phyloP scores from a whole-genome alignment of 2,113 vertebrate genomes.

The Marmota monax region DNA sequence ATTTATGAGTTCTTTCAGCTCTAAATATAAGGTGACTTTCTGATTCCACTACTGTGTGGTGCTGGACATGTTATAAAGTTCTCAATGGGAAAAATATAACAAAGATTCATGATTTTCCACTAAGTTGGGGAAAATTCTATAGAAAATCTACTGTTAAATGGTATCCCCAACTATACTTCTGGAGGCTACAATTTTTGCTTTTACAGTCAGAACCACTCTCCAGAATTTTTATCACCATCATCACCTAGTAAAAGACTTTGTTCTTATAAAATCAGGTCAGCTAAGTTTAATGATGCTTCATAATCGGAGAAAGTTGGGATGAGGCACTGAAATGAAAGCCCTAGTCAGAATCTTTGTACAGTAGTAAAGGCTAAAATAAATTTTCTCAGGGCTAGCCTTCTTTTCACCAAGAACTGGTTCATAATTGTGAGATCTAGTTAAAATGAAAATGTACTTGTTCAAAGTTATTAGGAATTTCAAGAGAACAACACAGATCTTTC shows the following conservation, averaged over 20 bases:
- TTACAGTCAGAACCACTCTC: not conserved
- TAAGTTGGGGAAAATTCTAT: not conserved
- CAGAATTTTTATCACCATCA: not conserved
- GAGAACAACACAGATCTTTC: not conserved
- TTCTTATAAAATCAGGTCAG: not conserved
- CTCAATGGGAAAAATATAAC: not conserved
- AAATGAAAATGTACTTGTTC: not conserved
- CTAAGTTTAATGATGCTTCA: not conserved
- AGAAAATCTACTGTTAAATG: not conserved
- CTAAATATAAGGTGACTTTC: not conserved
- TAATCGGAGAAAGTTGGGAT: not conserved
- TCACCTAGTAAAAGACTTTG: not conserved
- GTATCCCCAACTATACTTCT: not conserved
- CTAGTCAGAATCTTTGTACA: not conserved
- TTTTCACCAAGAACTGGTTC: not conserved
- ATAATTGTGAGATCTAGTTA: too few relatives aligned
- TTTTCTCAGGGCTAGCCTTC: not conserved
- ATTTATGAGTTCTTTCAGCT: not conserved
- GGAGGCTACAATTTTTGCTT: not conserved
- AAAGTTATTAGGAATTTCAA: not conserved
- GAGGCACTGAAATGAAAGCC: not conserved
- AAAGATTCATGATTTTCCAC: constrained; percentile 19
- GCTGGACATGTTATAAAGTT: not conserved
- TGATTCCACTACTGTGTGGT: not conserved
- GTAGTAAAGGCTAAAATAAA: not conserved